Conservation (phyloP, 2,113 vertebrate genomes). For the Anoplopoma fimbria region DNA sequence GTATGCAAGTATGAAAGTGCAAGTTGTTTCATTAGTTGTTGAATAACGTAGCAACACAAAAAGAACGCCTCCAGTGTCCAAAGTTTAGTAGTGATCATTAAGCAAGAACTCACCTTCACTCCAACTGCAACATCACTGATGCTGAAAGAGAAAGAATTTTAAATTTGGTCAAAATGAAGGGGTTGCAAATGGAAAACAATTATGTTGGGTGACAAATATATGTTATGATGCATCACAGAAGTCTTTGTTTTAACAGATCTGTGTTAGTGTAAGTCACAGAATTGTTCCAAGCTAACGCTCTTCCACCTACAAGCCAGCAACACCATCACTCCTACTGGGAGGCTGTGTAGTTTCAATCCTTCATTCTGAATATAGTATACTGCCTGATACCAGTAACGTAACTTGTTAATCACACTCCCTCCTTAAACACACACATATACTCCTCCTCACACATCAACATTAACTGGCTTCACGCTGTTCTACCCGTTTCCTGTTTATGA, state of each 20-base stretch:
- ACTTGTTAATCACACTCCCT: neutral
- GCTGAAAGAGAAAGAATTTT: slow-evolving; percentile 78
- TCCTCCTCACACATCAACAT: neutral
- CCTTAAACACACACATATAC: neutral
- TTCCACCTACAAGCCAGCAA: neutral
- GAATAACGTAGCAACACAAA: neutral
- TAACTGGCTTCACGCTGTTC: neutral
- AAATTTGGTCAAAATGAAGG: neutral
- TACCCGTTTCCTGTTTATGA: neutral
- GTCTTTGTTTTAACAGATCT: neutral
- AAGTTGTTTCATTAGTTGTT: too few relatives aligned
- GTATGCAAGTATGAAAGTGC: neutral
- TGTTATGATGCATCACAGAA: neutral
- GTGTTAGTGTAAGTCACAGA: neutral
- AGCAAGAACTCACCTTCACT: slow-evolving; percentile 90
- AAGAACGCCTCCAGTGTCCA: neutral
- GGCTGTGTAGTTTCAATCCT: neutral
- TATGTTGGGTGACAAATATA: neutral
- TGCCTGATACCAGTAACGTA: neutral
- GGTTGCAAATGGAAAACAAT: neutral
- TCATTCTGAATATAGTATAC: neutral
- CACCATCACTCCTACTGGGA: neutral
- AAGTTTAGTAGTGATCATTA: neutral
- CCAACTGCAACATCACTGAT: slow-evolving; percentile 97
- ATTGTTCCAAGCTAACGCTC: neutral